Percentiles rank a stretch among this genome's conserved stretches.
phyloP scores from a whole-genome alignment of 2,797 vertebrate species.

The Danio tinwini region DNA sequence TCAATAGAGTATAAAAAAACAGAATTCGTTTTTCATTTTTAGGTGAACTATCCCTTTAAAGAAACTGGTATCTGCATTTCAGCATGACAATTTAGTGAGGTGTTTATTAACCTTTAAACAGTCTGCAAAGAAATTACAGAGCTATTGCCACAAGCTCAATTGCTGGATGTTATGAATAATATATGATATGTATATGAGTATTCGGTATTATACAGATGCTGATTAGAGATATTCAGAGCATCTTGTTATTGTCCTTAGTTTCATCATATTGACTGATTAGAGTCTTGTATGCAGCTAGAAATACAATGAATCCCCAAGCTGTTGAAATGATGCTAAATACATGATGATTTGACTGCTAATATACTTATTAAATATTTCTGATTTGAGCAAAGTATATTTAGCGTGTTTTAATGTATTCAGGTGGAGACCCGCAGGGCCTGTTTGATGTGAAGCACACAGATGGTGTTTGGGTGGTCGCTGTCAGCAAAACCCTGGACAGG shows the following conservation, averaged over 20 bases:
- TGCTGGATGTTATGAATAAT: slow-evolving; percentile 43
- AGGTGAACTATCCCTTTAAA: neutral
- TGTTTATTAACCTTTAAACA: slow-evolving; percentile 33
- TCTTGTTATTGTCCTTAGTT: slow-evolving; percentile 27
- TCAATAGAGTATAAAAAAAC: too few species aligned
- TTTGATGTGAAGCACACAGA: slow-evolving; percentile 83
- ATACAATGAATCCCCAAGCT: slow-evolving; percentile 19
- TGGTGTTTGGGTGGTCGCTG: slow-evolving; percentile 84
- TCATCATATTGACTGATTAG: slow-evolving; percentile 36
- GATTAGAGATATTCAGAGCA: slow-evolving; percentile 31
- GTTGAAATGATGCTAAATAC: slow-evolving; percentile 36
- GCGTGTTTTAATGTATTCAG: slow-evolving; percentile 68
- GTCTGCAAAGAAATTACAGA: slow-evolving; percentile 6
- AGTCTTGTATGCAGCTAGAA: slow-evolving; percentile 31
- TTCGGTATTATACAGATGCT: slow-evolving; percentile 19
- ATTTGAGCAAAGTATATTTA: slow-evolving; percentile 38
- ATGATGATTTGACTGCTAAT: slow-evolving; percentile 29
- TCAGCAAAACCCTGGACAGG: slow-evolving; percentile 81
- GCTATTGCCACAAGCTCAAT: slow-evolving; percentile 9
- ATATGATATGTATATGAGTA: slow-evolving; percentile 21
- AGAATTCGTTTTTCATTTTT: neutral
- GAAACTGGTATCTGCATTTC: neutral
- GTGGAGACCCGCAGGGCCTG: slow-evolving; percentile 82
- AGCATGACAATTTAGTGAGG: neutral
- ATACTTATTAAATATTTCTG: slow-evolving; percentile 28